Base-by-base conservation (phyloP, 2,888 invertebrate species). In the Heteropelma amictum region DNA sequence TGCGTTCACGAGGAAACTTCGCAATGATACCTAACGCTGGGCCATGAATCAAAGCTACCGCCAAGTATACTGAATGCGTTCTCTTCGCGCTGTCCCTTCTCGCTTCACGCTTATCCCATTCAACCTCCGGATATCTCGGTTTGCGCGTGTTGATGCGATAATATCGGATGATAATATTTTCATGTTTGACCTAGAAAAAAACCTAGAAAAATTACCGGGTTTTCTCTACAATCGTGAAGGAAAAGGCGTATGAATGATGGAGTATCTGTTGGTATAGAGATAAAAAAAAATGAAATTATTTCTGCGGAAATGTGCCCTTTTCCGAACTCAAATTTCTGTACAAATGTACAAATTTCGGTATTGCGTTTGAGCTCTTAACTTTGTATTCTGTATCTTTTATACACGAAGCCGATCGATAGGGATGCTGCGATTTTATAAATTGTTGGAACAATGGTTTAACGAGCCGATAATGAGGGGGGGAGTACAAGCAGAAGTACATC, bases 1-100 rank as follows among this genome's bases (percentile, higher is more conserved):
- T 75, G 70, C 65, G 61, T 56, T 71, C 61, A 49, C 70, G 61
- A 42, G 70, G 70, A 75, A 75, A 75, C 65, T 75, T 70, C 54
- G 65, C 54, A 70, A 75, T 49, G 75, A 61, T 61, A 67, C 54
- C 70, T 70, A 75, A 75, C 67, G 67, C 65, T 40, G 8, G 61
- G 49, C 65, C 40, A 65, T 75, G 70, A 75, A 75, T 70, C 70
- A 70, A 70, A 61, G 61, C 47, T 47, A 26, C 47, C 60, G 65
- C 65, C 38, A 74, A 75, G 54, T 75, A 33, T 75, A 61, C 47
- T n/a, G n/a, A 42, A 54, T 47, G 8, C 40, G 19, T 67, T 74
- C 42, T 35, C 40, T 56, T 40, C 23, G n/a, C 30, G 5, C 5
- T 14, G 12, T 42, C 14, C 54, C 40, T 21, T 33, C n/a, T 12